Percentiles rank a stretch among this genome's conserved stretches.
These are phyloP conservation scores for Hirudo medicinalis DNA, from an alignment of 1,140 invertebrate genomes.

Conservation along the genomic window DNA sequence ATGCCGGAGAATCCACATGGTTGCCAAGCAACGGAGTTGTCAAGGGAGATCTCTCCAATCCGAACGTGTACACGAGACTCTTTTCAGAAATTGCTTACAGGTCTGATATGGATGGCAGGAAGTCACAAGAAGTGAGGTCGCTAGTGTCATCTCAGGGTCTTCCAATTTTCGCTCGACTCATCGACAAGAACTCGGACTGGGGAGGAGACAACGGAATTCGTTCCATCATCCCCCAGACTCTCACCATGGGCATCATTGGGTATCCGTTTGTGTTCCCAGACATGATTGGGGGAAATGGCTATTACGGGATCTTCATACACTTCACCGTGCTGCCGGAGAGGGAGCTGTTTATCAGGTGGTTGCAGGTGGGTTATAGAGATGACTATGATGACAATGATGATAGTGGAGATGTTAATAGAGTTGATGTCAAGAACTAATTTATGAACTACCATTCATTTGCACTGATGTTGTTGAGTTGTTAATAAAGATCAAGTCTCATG, in stretches of 20 bases:
- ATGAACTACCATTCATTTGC: too few species aligned
- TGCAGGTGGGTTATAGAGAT: constrained; percentile 50
- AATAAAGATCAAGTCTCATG: too few species aligned
- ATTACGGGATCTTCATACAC: constrained; percentile 27
- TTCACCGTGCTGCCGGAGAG: constrained; percentile 46
- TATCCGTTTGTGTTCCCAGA: constrained; percentile 74
- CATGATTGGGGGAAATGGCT: constrained; percentile 77
- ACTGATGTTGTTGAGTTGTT: too few species aligned
- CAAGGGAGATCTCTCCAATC: background rate
- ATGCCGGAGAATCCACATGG: constrained; percentile 71
- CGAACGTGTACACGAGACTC: constrained; percentile 8
- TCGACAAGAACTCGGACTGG: constrained; percentile 73
- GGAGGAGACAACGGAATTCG: constrained; percentile 65
- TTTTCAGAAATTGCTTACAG: constrained; percentile 50
- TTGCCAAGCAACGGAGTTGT: constrained; percentile 57
- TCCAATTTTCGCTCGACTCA: constrained; percentile 70
- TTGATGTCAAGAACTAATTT: too few species aligned
- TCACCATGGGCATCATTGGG: constrained; percentile 68
- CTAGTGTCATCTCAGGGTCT: constrained; percentile 63
- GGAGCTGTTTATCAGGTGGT: constrained; percentile 75
- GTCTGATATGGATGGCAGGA: constrained; percentile 47
- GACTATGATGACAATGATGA: too few species aligned
- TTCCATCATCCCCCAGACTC: constrained; percentile 62
- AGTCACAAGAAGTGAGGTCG: constrained; percentile 55
- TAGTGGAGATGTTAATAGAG: too few species aligned